These are phyloP conservation scores for Eupeodes corollae DNA, from an alignment of 1,140 invertebrate species.

Conservation along the genomic window DNA sequence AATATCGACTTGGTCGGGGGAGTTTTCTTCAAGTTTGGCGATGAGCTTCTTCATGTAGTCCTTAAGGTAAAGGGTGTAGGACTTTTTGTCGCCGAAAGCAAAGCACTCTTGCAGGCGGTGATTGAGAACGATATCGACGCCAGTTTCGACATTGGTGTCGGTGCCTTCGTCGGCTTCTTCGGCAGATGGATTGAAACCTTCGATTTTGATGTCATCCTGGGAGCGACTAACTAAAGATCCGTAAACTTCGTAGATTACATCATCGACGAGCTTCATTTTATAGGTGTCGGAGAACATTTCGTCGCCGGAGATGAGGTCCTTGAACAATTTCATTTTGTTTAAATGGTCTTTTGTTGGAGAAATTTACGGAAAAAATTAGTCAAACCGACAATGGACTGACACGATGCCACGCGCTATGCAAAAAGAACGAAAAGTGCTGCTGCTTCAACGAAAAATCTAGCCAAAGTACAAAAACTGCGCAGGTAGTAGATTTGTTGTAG, in stretches of 20 bases:
- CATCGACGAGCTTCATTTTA: constrained; percentile 85
- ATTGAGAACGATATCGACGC: constrained; percentile 88
- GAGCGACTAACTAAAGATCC: constrained; percentile 70
- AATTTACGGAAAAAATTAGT: neutral
- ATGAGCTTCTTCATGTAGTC: constrained; percentile 95
- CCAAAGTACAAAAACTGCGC: constrained; percentile 24
- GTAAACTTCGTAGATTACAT: constrained; percentile 90
- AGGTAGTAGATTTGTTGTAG: constrained; percentile 16
- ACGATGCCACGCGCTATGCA: neutral
- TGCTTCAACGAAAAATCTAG: constrained; percentile 8
- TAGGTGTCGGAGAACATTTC: constrained; percentile 98
- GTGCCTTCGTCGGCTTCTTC: constrained; percentile 81
- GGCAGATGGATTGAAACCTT: constrained; percentile 84
- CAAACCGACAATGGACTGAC: neutral
- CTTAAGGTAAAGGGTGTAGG: constrained; percentile 85
- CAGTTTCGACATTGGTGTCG: constrained; percentile 59
- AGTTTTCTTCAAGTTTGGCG: constrained; percentile 64
- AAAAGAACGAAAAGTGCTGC: neutral
- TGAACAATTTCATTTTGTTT: constrained; percentile 87
- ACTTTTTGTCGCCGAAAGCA: constrained; percentile 78
- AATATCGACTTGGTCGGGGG: constrained; percentile 71
- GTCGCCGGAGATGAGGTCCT: constrained; percentile 88
- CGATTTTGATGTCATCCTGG: constrained; percentile 67
- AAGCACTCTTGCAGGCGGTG: constrained; percentile 79
- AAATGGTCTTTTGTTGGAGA: constrained; percentile 10